Conservation (phyloP, 2,113 vertebrate genomes). For the Malurus melanocephalus region DNA sequence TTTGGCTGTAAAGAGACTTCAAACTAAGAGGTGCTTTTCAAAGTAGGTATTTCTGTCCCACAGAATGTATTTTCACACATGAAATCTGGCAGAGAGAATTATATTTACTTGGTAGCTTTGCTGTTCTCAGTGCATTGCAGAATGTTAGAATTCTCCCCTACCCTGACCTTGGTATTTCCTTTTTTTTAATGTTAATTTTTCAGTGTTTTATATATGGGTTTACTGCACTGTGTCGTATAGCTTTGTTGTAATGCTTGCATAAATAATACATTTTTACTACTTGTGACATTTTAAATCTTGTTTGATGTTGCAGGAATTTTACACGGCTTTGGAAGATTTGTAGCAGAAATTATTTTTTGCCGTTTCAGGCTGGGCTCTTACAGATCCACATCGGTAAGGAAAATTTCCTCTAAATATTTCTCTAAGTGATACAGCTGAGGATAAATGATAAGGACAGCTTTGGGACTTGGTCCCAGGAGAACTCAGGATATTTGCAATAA, state of each 20-base stretch:
- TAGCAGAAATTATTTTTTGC: conserved; percentile 90
- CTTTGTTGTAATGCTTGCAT: neutral
- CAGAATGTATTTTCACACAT: neutral
- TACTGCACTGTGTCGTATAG: neutral
- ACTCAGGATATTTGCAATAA: neutral
- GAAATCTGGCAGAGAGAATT: neutral
- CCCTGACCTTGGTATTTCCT: neutral
- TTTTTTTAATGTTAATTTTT: neutral
- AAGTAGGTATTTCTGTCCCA: neutral
- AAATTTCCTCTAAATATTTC: conserved; percentile 22
- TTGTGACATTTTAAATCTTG: neutral
- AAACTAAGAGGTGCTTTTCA: neutral
- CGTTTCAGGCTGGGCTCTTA: conserved; percentile 87
- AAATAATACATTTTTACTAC: neutral
- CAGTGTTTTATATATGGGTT: neutral
- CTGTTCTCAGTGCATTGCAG: neutral
- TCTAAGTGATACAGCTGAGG: neutral
- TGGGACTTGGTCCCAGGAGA: neutral
- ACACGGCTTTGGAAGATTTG: conserved; percentile 86
- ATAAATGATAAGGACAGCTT: neutral
- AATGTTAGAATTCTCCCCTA: neutral
- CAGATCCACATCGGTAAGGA: conserved; percentile 78
- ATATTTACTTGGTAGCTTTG: neutral
- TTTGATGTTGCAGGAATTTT: conserved; percentile 84
- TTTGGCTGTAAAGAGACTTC: neutral